Evolutionary conservation across 2,113 vertebrate species (phyloP), one percentile per base, ranked within the genome.

Genomic region (Hucho hucho): DNA sequence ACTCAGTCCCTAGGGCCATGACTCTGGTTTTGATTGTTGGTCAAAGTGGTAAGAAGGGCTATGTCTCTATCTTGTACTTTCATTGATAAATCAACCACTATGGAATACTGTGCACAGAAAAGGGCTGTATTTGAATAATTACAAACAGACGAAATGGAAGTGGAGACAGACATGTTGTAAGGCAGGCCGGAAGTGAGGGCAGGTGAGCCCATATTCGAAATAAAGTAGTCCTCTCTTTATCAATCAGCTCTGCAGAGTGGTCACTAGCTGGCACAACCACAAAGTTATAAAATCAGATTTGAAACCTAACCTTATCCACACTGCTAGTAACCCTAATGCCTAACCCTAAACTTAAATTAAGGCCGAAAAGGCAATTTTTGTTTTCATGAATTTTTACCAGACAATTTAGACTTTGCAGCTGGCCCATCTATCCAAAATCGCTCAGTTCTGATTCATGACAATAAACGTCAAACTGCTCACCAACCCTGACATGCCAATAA

Each of bases 401-500:
- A 32, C 32, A 32, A 7, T 32, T 32, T 32, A 32, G 32, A 32
- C 32, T 32, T 32, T 32, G 32, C 32, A 32, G 32, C 32, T 32
- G 32, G 32, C 6, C 32, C 32, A 32, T 32, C 32, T 32, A 32
- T 5, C 32, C 6, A 6, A 32, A 32, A 32, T 7, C 32, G 1
- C 32, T 4, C 28, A 7, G 32, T 32, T 32, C 32, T 7, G 32
- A 32, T 32, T 32, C 32, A 32, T 32, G 6, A 32, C 32, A 7
- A 32, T 32, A 32, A 32, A 32, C 6, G 32, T 32, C 32, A 32
- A 32, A 32, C 32, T 32, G 32, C 32, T 32, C 32, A 32, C 32
- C 32, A 81, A 14, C 78, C 69, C 77, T 87, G 83, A 90, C 70
- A 68, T 80, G 80, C 89, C 87, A 86, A 81, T 86, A 87, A 87